Evolutionary conservation across 2,113 vertebrate species (phyloP), one percentile per base, ranked within the genome.

Genomic region (Cyanoramphus novaezelandiae): DNA sequence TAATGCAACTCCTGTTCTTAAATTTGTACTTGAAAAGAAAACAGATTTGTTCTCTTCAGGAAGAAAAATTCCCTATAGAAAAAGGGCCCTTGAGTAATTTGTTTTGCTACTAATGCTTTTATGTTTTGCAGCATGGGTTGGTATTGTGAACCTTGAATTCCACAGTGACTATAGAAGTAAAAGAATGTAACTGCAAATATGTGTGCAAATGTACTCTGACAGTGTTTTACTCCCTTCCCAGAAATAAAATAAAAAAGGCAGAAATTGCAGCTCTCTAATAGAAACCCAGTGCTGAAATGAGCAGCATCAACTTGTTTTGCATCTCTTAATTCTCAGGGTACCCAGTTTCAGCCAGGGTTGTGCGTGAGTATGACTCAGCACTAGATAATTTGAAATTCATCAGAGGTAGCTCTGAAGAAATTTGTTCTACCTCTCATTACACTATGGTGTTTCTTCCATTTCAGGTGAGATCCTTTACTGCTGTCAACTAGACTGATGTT

Each of bases 11-110:
- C 68, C 64, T 65, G 55, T 47, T 92, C 50, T 93, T 89, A 82
- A 95, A 94, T 95, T 95, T 89, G 74, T 72, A 84, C 89, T 84
- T 84, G 57, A 81, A 89, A 92, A 84, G 83, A 83, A 94, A 93
- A 86, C 29, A 92, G 57, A 78, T 95, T 89, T 86, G 35, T 86
- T 93, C 80, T 71, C 88, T 75, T 88, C 83, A 75, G 65, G 57
- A 86, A 84, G 83, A 91, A 90, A 92, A 92, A 93, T 35, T 68
- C 74, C 76, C 83, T 64, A 31, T 13, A 71, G 91, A 82, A 81
- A 70, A 81, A 63, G 19, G 16, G 18, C 50, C 46, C 60, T 68
- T 59, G 52, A 82, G 88, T 84, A 75, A 91, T 86, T 88, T 79
- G 47, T 84, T 96, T 86, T 91, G 74, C 44, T 68, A 47, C 25